Evolutionary conservation across 37 sponge, comb jelly and placozoan species (phyloP).

Genomic region (Diacarnus erythraeanus): DNA sequence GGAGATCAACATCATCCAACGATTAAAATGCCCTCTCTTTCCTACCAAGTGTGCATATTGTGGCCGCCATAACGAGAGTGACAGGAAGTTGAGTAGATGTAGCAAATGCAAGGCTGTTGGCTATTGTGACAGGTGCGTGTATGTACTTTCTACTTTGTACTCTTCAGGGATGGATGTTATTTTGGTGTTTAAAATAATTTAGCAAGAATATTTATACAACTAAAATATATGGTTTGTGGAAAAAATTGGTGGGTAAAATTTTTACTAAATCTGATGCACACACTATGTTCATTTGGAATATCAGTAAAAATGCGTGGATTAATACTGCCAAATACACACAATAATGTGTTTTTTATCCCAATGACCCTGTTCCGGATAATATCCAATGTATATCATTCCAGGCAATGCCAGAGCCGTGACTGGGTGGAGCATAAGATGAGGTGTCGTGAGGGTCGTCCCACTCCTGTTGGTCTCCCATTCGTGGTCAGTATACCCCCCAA

Average conservation of each 20-base stretch:
- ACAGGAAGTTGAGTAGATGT: slow-evolving; percentile 53
- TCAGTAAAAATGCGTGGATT: no score
- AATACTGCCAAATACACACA: not conserved
- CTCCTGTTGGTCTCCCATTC: slow-evolving; percentile 70
- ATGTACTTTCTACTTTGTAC: no score
- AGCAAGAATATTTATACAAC: no score
- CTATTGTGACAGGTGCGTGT: slow-evolving; percentile 70
- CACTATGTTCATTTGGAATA: no score
- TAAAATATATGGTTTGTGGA: no score
- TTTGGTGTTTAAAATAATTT: no score
- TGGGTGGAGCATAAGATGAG: slow-evolving; percentile 52
- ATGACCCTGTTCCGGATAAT: not conserved
- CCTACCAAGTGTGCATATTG: slow-evolving; percentile 61
- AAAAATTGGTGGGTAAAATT: no score
- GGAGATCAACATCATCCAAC: slow-evolving; percentile 53
- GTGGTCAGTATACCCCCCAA: slow-evolving; percentile 70
- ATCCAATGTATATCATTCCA: not conserved
- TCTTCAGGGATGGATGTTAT: no score
- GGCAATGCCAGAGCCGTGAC: slow-evolving; percentile 60
- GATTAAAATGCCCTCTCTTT: slow-evolving; percentile 25
- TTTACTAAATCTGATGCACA: no score
- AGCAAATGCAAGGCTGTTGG: slow-evolving; percentile 68
- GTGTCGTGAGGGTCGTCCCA: slow-evolving; percentile 39
- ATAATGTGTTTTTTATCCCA: not conserved
- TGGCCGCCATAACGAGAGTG: not conserved